Conservation (phyloP, 2,113 vertebrate species). For the Oryzias celebensis region DNA sequence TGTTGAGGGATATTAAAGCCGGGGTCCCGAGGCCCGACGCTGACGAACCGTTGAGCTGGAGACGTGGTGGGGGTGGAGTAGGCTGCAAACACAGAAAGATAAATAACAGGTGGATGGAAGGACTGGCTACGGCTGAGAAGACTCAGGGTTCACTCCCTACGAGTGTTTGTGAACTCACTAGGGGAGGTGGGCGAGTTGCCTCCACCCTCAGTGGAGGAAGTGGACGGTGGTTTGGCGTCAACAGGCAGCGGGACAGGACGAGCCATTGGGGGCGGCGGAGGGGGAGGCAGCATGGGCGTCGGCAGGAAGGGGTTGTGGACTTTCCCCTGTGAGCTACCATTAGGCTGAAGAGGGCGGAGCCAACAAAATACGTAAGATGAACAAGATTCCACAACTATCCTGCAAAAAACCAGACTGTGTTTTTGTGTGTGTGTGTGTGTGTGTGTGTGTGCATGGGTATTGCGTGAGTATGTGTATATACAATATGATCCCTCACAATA, state of each 20-base stretch:
- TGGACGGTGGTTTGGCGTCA: conserved; percentile 96
- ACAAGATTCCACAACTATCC: conserved; percentile 35
- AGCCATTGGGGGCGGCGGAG: conserved; percentile 96
- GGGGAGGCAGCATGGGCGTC: conserved; percentile 97
- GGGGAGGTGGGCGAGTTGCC: conserved; percentile 95
- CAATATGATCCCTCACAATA: too few species aligned
- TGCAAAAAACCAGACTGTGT: conserved; percentile 21
- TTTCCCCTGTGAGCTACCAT: conserved; percentile 98
- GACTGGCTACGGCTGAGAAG: too few species aligned
- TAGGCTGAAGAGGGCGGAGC: conserved; percentile 80
- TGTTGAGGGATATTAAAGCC: conserved; percentile 99
- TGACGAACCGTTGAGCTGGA: conserved; percentile 99
- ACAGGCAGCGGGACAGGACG: conserved; percentile 97
- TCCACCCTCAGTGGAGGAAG: conserved; percentile 90
- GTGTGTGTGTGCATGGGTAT: conserved; percentile 8
- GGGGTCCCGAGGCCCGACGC: conserved; percentile 97
- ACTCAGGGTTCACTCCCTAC: neutral
- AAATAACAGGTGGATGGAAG: neutral
- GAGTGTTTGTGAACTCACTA: conserved; percentile 83
- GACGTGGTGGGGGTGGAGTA: conserved; percentile 99
- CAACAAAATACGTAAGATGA: neutral
- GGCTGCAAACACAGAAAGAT: conserved; percentile 81
- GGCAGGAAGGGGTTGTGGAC: conserved; percentile 99
- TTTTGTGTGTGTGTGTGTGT: conserved; percentile 29
- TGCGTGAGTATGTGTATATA: too few species aligned